A percentile compares a stretch with the other conserved stretches of the same genome.
phyloP scores from a whole-genome alignment of 2,888 invertebrate genomes.

The Chymomyza amoena region DNA sequence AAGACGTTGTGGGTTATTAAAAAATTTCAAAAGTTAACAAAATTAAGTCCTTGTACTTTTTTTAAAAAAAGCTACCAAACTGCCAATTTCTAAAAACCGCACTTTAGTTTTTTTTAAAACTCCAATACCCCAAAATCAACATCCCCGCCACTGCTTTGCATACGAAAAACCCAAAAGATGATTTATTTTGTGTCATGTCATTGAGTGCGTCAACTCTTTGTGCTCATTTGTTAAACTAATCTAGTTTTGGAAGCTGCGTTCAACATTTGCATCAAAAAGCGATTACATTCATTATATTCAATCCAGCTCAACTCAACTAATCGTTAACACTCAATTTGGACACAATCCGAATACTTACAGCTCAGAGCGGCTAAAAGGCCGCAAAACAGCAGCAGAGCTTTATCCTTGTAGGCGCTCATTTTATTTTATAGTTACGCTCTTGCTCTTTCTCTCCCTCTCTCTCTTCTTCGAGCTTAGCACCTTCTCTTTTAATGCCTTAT shows the following conservation, averaged over 20 bases:
- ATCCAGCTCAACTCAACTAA: constrained; percentile 37
- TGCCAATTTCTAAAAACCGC: too few relatives aligned
- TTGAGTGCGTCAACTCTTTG: constrained; percentile 2
- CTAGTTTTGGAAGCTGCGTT: constrained; percentile 19
- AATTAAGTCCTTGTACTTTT: too few relatives aligned
- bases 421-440: neutral
- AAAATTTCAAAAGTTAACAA: too few relatives aligned
- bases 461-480: neutral
- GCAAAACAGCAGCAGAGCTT: constrained; percentile 44
- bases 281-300: neutral
- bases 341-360: constrained; percentile 60
- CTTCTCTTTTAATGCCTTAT: constrained; percentile 15
- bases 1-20: too few relatives aligned
- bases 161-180: neutral
- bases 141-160: neutral
- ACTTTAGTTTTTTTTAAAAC: too few relatives aligned
- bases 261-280: constrained; percentile 57
- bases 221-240: neutral
- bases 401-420: neutral
- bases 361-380: constrained; percentile 70
- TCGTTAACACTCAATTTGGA: neutral
- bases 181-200: constrained; percentile 5
- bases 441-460: too few relatives aligned
- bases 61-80: too few relatives aligned
- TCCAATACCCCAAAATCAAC: neutral